These are phyloP conservation scores for Poeciliopsis prolifica DNA, from an alignment of 2,113 vertebrate genomes.

Conservation along the genomic window DNA sequence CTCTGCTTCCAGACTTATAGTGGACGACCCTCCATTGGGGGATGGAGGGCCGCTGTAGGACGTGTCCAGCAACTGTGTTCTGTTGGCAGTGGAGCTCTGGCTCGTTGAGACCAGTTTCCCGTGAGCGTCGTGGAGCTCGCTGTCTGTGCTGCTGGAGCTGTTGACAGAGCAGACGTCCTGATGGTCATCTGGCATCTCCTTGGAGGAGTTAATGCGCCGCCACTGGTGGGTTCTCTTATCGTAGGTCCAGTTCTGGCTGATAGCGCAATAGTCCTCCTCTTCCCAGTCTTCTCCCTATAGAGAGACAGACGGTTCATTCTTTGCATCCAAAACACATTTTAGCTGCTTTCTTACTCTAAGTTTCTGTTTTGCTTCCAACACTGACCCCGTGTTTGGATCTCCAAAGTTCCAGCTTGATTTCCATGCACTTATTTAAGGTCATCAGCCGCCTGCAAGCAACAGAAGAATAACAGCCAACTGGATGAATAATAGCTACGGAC, in stretches of 20 bases:
- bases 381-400: slow-evolving; percentile 80
- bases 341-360: slow-evolving; percentile 11
- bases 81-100: slow-evolving; percentile 74
- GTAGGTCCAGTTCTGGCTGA: slow-evolving; percentile 87
- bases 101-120: background rate
- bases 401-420: slow-evolving; percentile 85
- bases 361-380: slow-evolving; percentile 29
- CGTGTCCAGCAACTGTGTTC: slow-evolving; percentile 65
- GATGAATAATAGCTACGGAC: background rate
- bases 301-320: background rate
- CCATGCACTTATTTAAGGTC: slow-evolving; percentile 86
- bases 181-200: slow-evolving; percentile 68
- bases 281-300: slow-evolving; percentile 81
- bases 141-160: slow-evolving; percentile 85
- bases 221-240: slow-evolving; percentile 79
- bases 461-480: background rate
- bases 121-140: slow-evolving; percentile 61
- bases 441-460: slow-evolving; percentile 79
- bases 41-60: slow-evolving; percentile 76
- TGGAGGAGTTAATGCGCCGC: slow-evolving; percentile 71
- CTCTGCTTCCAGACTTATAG: slow-evolving; percentile 34
- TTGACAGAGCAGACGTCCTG: slow-evolving; percentile 80
- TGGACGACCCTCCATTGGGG: slow-evolving; percentile 51
- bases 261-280: slow-evolving; percentile 85
- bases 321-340: background rate